These are phyloP conservation scores for Serinus canaria DNA, from an alignment of 2,113 vertebrate species.

Conservation along the genomic window DNA sequence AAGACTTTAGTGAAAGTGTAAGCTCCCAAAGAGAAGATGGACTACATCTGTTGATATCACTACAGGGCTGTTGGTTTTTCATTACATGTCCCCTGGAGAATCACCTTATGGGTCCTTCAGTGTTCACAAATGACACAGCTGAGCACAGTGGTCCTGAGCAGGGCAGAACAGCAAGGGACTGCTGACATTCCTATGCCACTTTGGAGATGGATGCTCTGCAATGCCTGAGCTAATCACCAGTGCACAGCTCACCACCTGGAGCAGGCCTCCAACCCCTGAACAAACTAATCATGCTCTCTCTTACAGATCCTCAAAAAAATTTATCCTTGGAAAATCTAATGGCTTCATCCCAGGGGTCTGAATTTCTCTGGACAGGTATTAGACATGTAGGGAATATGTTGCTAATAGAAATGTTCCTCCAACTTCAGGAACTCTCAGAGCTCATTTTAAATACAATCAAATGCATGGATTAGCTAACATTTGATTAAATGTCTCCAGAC, in stretches of 20 bases:
- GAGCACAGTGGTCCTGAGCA: accelerated
- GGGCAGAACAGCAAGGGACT: neutral
- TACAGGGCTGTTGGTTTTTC: neutral
- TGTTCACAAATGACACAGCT: neutral
- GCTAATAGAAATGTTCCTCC: neutral
- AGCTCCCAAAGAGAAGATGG: neutral
- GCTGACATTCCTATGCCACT: accelerated
- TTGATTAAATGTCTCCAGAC: neutral
- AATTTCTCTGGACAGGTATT: neutral
- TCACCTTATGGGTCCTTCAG: neutral
- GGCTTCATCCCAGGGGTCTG: neutral
- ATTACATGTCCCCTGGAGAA: neutral
- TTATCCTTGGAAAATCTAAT: neutral
- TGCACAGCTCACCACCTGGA: neutral
- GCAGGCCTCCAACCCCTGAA: neutral
- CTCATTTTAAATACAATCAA: neutral
- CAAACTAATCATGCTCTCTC: neutral
- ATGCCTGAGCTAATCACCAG: accelerated
- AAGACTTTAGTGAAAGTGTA: neutral
- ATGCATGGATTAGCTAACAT: neutral
- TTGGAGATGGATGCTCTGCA: neutral
- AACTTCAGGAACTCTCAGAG: neutral
- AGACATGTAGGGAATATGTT: neutral
- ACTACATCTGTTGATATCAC: neutral
- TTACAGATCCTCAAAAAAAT: neutral